These are phyloP conservation scores for Alligator sinensis DNA, from an alignment of 2,113 vertebrate species.

Conservation along the genomic window DNA sequence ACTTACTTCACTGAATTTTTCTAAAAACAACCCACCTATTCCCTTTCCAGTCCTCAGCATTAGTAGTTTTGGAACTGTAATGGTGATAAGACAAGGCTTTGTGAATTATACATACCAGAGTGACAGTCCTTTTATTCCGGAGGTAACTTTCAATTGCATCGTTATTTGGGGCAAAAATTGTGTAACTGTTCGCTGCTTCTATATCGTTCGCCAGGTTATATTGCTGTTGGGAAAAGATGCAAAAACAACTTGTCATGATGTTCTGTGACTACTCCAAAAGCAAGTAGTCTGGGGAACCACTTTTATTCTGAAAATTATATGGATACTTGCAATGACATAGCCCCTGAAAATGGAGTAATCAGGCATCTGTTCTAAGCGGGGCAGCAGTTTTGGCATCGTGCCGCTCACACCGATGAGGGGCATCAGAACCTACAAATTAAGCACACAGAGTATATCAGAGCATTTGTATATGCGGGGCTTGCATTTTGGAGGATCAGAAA, in stretches of 20 bases:
- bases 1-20: not conserved
- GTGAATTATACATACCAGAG: slow-evolving; percentile 80
- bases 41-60: not conserved
- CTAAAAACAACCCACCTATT: not conserved
- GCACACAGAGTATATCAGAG: not conserved
- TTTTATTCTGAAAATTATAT: not conserved
- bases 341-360: slow-evolving; percentile 89
- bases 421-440: slow-evolving; percentile 85
- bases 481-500: not conserved
- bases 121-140: slow-evolving; percentile 69
- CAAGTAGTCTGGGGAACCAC: not conserved
- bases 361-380: slow-evolving; percentile 82
- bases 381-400: slow-evolving; percentile 82
- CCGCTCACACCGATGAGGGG: slow-evolving; percentile 78
- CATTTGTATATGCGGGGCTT: too few species aligned
- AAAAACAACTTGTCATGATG: not conserved
- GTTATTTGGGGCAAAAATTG: slow-evolving; percentile 89
- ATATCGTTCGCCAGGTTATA: slow-evolving; percentile 84
- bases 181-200: slow-evolving; percentile 82
- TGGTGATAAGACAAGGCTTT: not conserved
- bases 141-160: slow-evolving; percentile 84
- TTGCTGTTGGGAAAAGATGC: slow-evolving; percentile 77
- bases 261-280: not conserved
- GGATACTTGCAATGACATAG: slow-evolving; percentile 84
- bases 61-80: not conserved